Conservation (phyloP, 2,113 vertebrate genomes). For the Cyprinus carpio region DNA sequence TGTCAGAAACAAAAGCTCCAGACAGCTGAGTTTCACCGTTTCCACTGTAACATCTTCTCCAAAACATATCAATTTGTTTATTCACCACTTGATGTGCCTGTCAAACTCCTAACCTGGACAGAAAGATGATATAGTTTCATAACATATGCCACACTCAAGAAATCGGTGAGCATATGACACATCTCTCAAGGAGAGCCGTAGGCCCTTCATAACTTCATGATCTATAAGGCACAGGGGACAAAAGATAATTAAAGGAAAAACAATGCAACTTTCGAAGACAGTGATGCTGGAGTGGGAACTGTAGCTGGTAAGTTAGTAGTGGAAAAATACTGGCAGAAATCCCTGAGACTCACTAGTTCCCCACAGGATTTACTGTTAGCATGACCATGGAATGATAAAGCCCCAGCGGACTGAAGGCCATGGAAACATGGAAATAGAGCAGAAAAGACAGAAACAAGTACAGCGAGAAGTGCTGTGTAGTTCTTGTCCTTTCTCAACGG, state of each 20-base stretch:
- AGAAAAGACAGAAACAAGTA: slow-evolving; percentile 9
- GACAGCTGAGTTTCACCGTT: background rate
- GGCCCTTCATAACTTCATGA: slow-evolving; percentile 8
- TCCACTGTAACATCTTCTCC: background rate
- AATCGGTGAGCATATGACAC: background rate
- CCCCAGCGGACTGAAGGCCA: background rate
- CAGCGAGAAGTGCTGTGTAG: background rate
- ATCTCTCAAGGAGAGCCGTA: background rate
- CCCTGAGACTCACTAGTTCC: background rate
- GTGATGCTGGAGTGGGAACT: background rate
- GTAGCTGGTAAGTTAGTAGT: background rate
- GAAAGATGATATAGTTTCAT: background rate
- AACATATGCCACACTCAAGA: background rate
- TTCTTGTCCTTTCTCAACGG: background rate
- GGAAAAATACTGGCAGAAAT: background rate
- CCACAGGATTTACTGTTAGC: slow-evolving; percentile 7
- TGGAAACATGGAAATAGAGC: slow-evolving; percentile 20
- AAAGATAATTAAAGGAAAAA: slow-evolving; percentile 5
- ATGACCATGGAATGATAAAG: slow-evolving; percentile 26
- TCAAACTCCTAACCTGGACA: background rate
- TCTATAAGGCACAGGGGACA: slow-evolving; percentile 4
- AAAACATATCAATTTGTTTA: background rate
- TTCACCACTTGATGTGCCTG: background rate
- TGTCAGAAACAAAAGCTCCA: slow-evolving; percentile 8
- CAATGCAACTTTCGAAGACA: background rate